Conservation (phyloP, 2,797 vertebrate species). For the Peromyscus nudipes region DNA sequence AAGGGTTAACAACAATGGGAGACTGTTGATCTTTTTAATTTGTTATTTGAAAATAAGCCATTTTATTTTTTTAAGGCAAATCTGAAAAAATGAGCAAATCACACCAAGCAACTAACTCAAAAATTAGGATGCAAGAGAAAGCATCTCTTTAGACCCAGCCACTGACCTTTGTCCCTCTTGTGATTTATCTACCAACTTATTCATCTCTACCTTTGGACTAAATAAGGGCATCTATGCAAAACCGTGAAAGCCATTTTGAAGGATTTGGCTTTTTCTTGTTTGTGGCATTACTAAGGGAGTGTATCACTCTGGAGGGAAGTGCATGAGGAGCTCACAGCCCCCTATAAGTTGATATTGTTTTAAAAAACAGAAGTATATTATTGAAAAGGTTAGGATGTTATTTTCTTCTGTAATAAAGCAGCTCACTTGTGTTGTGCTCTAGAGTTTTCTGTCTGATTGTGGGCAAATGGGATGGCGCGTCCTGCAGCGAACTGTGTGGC, state of each 20-base stretch:
- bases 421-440: constrained; percentile 35
- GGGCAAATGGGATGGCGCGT: not conserved
- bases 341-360: constrained; percentile 56
- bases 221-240: constrained; percentile 62
- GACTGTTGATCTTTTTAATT: constrained; percentile 11
- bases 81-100: constrained; percentile 56
- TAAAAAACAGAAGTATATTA: constrained; percentile 42
- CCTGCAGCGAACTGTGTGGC: not conserved
- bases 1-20: not conserved
- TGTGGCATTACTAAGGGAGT: constrained; percentile 33
- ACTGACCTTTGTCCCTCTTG: constrained; percentile 52
- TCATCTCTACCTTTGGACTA: constrained; percentile 62
- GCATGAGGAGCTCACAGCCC: not conserved
- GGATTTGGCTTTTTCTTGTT: constrained; percentile 35
- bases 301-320: not conserved
- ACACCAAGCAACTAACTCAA: constrained; percentile 54
- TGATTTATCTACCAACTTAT: constrained; percentile 39
- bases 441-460: constrained; percentile 16
- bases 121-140: constrained; percentile 56
- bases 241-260: constrained; percentile 66
- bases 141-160: not conserved
- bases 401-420: constrained; percentile 80
- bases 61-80: constrained; percentile 62
- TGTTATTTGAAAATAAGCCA: constrained; percentile 58
- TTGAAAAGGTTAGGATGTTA: constrained; percentile 73